Base-by-base conservation (phyloP, 1,140 invertebrate genomes). In the Drosophila pandora region DNA sequence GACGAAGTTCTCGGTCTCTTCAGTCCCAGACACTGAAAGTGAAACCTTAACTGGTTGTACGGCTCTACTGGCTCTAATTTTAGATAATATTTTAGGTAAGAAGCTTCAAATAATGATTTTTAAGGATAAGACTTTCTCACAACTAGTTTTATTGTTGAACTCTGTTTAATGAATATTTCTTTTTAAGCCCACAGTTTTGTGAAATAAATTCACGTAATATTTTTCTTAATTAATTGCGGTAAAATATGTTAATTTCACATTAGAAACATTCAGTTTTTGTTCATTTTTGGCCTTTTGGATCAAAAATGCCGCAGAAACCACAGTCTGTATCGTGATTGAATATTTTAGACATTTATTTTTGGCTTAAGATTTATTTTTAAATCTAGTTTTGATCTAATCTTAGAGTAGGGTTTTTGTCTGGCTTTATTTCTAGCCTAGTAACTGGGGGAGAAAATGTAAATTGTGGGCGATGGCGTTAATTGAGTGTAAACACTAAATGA, bases 401-500 rank as follows among this genome's bases (percentile, higher is more conserved):
- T 37, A n/a, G 34, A 37, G 9, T 37, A 12, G 12, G 34, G 12
- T 12, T 37, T 3, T 1, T 12, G 3, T 12, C 2, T n/a, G 12
- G 10, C 34, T 12, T 0, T 3, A 4, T n/a, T 37, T 37, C 34
- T 37, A n/a, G 34, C 34, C 10, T 37, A 37, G 34, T 37, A 58
- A 10, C 25, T 43, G 13, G 3, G n/a, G 6, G 39, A 6, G 13
- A 43, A 43, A 43, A 43, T 21, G 21, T 25, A 28, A 9, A 12
- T 30, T 5, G 23, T 34, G 63, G 9, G 43, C 17, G 52, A 41
- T 8, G 50, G 32, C 13, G 67, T 23, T 70, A 70, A 70, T 70
- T 69, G 32, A 25, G 0, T 69, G 50, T 13, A 13, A 39, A 56
- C n/a, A 25, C 23, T 25, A 21, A 69, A 69, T 79, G 65, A 80